A percentile compares a stretch with the other conserved stretches of the same genome.
Conservation (phyloP, 2,797 vertebrate genomes). For the Eremophila alpestris region DNA sequence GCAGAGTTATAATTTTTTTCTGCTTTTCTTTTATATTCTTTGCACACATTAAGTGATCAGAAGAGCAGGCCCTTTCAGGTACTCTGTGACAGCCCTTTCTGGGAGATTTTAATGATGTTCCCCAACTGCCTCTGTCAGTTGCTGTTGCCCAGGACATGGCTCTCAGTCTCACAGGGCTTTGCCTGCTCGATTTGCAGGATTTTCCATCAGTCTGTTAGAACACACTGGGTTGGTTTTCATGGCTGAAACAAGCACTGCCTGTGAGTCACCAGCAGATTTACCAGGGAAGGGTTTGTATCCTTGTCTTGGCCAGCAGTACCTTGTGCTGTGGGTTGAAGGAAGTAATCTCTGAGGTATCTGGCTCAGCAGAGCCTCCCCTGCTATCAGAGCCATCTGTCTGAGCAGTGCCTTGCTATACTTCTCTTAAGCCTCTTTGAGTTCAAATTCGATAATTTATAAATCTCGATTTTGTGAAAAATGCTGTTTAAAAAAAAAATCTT, state of each 20-base stretch:
- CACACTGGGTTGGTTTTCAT: background rate
- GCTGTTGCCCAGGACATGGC: background rate
- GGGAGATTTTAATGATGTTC: background rate
- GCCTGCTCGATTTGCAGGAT: background rate
- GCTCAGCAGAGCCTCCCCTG: constrained; percentile 31
- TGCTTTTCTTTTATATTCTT: background rate
- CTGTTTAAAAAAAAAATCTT: background rate
- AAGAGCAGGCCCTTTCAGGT: background rate
- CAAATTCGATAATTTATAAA: background rate
- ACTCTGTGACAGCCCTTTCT: background rate
- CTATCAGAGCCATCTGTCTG: constrained; percentile 46
- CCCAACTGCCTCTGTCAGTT: background rate
- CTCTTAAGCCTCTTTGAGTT: background rate
- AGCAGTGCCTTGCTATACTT: background rate
- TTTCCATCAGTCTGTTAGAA: background rate
- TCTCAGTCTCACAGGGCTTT: background rate
- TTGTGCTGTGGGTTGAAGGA: constrained; percentile 34
- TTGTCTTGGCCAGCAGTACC: background rate
- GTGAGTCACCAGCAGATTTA: background rate
- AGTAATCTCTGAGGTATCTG: background rate
- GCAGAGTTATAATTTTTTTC: background rate
- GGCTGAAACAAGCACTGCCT: background rate
- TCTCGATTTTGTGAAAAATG: background rate
- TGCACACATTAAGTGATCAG: background rate
- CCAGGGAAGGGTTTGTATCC: background rate